A percentile compares a stretch with the other conserved stretches of the same genome.
Evolutionary conservation across 2,888 invertebrate genomes (phyloP).

Genomic region (Chymomyza procnemis): DNA sequence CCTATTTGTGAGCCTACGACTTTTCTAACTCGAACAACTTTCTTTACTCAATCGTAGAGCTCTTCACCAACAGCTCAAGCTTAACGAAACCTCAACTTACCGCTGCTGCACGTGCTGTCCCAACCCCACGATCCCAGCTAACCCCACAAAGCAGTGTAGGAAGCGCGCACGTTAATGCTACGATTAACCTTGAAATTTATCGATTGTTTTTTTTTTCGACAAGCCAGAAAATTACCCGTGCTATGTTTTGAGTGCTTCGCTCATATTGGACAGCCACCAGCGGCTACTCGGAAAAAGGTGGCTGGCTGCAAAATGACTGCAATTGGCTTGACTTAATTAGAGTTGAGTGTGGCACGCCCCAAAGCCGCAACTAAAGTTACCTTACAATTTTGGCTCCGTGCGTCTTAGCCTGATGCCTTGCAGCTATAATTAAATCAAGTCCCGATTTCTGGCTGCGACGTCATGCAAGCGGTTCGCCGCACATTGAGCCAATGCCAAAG

Average conservation of each 20-base stretch:
- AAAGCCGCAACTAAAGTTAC: slow-evolving; percentile 12
- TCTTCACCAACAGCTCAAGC: too few relatives aligned
- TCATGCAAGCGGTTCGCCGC: neutral
- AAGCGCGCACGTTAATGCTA: slow-evolving; percentile 7
- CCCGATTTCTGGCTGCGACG: slow-evolving; percentile 32
- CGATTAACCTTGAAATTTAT: slow-evolving; percentile 57
- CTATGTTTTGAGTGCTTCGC: slow-evolving; percentile 3
- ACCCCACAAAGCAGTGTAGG: neutral
- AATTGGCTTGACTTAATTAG: slow-evolving; percentile 49
- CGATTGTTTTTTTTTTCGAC: slow-evolving; percentile 35
- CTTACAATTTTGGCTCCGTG: slow-evolving; percentile 13
- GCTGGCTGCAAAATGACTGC: slow-evolving; percentile 28
- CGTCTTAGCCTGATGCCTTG: slow-evolving; percentile 2
- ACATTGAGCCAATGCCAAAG: neutral
- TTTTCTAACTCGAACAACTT: too few relatives aligned
- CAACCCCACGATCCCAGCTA: neutral
- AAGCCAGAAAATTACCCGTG: slow-evolving; percentile 15
- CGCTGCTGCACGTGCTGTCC: neutral
- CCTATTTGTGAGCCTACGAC: too few relatives aligned
- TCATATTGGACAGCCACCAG: neutral
- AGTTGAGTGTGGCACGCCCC: slow-evolving; percentile 3
- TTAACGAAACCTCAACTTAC: too few relatives aligned
- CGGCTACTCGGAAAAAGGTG: slow-evolving; percentile 3
- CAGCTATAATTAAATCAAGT: slow-evolving; percentile 51
- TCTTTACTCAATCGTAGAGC: too few relatives aligned